phyloP scores from a whole-genome alignment of 1,140 invertebrate species.

The Pseudomyrmex concolor region DNA sequence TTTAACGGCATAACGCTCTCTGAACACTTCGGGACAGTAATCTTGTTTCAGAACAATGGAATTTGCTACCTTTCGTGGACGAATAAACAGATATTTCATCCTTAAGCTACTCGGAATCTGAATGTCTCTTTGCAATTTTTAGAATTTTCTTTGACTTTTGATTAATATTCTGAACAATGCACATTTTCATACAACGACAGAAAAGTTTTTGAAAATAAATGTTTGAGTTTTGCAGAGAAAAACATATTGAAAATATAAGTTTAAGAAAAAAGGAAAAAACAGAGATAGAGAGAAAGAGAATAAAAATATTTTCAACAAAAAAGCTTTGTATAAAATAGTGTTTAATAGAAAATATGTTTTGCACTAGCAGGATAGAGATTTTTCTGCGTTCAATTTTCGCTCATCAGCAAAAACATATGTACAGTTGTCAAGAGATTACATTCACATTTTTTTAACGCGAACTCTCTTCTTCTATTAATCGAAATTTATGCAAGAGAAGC shows the following conservation, averaged over 20 bases:
- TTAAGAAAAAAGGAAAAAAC: too few relatives aligned
- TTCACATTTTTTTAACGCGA: background rate
- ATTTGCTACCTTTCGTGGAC: background rate
- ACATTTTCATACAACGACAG: background rate
- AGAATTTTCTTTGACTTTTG: background rate
- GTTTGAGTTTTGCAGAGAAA: too few relatives aligned
- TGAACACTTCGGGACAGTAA: background rate
- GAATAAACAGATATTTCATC: constrained; percentile 47
- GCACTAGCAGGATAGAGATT: too few relatives aligned
- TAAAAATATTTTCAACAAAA: too few relatives aligned
- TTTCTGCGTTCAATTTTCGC: too few relatives aligned
- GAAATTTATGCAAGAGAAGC: background rate
- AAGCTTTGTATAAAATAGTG: too few relatives aligned
- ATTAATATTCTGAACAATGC: constrained; percentile 20
- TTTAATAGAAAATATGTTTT: too few relatives aligned
- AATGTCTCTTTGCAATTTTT: constrained; percentile 17
- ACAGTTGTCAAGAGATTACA: background rate
- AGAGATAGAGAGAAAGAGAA: too few relatives aligned
- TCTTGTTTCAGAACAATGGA: constrained; percentile 29
- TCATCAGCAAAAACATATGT: background rate
- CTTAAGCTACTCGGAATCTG: constrained; percentile 30
- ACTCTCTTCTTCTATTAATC: background rate
- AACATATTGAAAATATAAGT: too few relatives aligned
- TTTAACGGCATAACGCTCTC: constrained; percentile 24
- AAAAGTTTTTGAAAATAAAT: background rate